Base-by-base conservation (phyloP, 2,888 invertebrate genomes). In the Scaptodrosophila latifasciaeformis region DNA sequence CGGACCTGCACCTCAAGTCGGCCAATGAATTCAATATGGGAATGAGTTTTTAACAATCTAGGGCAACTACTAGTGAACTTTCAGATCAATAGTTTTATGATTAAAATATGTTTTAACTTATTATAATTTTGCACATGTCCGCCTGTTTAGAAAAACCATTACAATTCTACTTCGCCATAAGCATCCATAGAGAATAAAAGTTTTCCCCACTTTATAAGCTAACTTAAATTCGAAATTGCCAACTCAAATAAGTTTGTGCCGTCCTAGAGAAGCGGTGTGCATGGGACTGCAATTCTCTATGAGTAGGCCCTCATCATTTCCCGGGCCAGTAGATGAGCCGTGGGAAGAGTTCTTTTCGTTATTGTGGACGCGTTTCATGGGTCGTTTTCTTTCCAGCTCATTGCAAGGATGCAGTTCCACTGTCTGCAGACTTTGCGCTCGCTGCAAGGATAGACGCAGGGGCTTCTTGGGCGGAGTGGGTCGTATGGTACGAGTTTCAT, bases 381-480 rank as follows among this genome's bases (percentile, higher is more conserved):
- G 82, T 17, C 86, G 77, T 55, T 86, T 86, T 9, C 83, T 83
- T n/a, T 86, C 86, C 10, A 64, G 61, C 21, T 83, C 83, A n/a
- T 62, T 51, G 59, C 67, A 75, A 1, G 81, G 74, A 59, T 74
- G 70, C 31, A 85, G 59, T 55, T 86, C 85, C 5, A 94, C 90
- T 0, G 93, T 93, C 79, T 94, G 94, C 44, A 94, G 89, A 84
- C 94, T 95, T 60, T 93, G 91, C 0, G 95, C 93, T 70, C 94
- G 90, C 82, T 95, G 95, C 45, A 96, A 86, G 0, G 95, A 95
- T 34, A 96, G 86, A 7, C 95, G 88, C 44, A 95, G 85, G 0
- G 95, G 96, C 82, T 96, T 96, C 75, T 95, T 92, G 15, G 95
- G 96, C 2, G 95, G 95, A 10, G 92, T 91, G 0, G 95, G 94